A percentile compares a stretch with the other conserved stretches of the same genome.
phyloP scores from a whole-genome alignment of 2,113 vertebrate genomes.

The Sinocyclocheilus anshuiensis region DNA sequence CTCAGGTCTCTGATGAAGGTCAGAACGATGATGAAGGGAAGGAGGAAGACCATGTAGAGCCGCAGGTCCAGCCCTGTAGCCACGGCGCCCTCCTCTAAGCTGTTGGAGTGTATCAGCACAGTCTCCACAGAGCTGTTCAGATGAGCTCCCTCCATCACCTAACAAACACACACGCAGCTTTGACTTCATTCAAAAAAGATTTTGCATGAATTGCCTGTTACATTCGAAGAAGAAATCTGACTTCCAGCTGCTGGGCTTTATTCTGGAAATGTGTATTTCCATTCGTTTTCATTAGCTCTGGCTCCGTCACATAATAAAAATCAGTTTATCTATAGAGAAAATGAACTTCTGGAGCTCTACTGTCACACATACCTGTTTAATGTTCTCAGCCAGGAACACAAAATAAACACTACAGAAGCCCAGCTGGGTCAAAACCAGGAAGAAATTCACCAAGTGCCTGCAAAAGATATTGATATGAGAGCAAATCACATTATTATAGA shows the following conservation, averaged over 20 bases:
- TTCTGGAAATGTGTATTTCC: neutral
- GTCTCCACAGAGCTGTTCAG: slow-evolving; percentile 62
- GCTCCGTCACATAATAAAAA: neutral
- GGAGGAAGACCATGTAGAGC: slow-evolving; percentile 84
- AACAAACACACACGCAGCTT: slow-evolving; percentile 14
- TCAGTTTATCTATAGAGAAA: neutral
- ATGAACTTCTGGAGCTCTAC: neutral
- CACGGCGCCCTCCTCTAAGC: neutral
- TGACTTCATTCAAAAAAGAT: too few relatives aligned
- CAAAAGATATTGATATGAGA: neutral
- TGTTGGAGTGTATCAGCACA: slow-evolving; percentile 34
- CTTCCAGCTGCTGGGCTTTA: neutral
- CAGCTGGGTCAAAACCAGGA: slow-evolving; percentile 88
- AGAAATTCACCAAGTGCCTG: slow-evolving; percentile 83
- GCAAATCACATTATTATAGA: too few relatives aligned
- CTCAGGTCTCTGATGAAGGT: slow-evolving; percentile 85
- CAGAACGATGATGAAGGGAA: slow-evolving; percentile 81
- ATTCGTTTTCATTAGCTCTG: neutral
- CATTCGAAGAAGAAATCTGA: neutral
- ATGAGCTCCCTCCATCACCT: slow-evolving; percentile 83
- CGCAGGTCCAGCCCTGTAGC: slow-evolving; percentile 77
- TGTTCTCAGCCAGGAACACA: slow-evolving; percentile 88
- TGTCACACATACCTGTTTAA: slow-evolving; percentile 80
- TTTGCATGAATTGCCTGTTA: too few relatives aligned
- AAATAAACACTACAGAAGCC: slow-evolving; percentile 89